A percentile compares a stretch with the other conserved stretches of the same genome.
These are phyloP conservation scores for Origma solitaria DNA, from an alignment of 2,113 vertebrate species.

Conservation along the genomic window DNA sequence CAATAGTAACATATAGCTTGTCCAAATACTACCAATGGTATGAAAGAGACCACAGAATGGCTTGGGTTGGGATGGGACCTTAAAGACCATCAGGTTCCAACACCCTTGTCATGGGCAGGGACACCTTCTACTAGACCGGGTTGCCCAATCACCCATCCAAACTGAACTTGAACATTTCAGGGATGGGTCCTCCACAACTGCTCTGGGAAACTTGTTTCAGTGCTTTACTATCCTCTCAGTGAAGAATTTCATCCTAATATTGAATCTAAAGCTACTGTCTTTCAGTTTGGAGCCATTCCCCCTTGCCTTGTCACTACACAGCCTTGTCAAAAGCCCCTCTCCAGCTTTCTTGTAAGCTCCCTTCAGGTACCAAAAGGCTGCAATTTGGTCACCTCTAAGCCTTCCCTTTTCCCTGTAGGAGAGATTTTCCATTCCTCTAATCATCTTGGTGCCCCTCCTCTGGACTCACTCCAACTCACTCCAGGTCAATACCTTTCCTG, in stretches of 20 bases:
- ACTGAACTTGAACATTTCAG: neutral
- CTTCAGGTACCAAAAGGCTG: neutral
- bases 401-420: neutral
- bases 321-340: neutral
- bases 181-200: neutral
- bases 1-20: neutral
- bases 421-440: neutral
- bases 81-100: neutral
- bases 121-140: neutral
- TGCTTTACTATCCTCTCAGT: neutral
- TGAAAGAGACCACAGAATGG: neutral
- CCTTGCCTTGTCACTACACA: neutral
- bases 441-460: neutral
- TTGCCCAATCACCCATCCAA: neutral
- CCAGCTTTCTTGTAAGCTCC: neutral
- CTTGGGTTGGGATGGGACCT: neutral
- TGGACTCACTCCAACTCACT: neutral
- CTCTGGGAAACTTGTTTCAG: neutral
- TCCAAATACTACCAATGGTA: neutral
- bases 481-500: too few relatives aligned
- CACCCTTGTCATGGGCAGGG: neutral
- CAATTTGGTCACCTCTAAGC: neutral
- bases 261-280: neutral
- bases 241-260: neutral
- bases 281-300: neutral